A percentile compares a stretch with the other conserved stretches of the same genome.
Conservation (phyloP, 2,888 invertebrate genomes). For the Epiblema foenella region DNA sequence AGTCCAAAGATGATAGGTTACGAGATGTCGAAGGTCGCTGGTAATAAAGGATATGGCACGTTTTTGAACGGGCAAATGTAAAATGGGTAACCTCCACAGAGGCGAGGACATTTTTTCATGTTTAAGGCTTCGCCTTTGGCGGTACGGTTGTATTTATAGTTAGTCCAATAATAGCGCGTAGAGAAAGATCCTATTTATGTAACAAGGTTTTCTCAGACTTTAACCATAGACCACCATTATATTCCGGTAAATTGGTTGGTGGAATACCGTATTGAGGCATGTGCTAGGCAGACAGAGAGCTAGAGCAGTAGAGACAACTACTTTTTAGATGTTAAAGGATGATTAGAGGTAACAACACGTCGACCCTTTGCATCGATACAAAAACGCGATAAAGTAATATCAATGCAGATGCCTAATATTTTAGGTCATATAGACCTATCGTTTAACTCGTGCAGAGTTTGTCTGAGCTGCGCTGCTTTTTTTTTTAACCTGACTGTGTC, state of each 20-base stretch:
- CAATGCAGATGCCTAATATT: too few relatives aligned
- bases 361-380: too few relatives aligned
- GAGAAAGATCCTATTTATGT: constrained; percentile 23
- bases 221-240: too few relatives aligned
- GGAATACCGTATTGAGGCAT: neutral
- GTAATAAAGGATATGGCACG: neutral
- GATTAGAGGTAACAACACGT: too few relatives aligned
- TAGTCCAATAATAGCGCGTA: constrained; percentile 17
- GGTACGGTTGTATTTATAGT: constrained; percentile 22
- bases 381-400: too few relatives aligned
- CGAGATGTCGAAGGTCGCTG: neutral
- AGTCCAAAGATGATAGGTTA: neutral
- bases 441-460: too few relatives aligned
- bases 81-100: constrained; percentile 21
- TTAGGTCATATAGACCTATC: too few relatives aligned
- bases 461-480: too few relatives aligned
- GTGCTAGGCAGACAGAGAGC: too few relatives aligned
- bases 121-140: constrained; percentile 27
- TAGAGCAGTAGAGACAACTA: too few relatives aligned
- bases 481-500: too few relatives aligned
- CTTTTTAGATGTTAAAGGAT: too few relatives aligned
- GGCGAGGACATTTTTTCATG: constrained; percentile 13
- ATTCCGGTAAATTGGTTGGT: neutral
- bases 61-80: constrained; percentile 13
- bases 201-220: neutral